Conservation (phyloP, 2,797 vertebrate species). For the Helarctos malayanus region DNA sequence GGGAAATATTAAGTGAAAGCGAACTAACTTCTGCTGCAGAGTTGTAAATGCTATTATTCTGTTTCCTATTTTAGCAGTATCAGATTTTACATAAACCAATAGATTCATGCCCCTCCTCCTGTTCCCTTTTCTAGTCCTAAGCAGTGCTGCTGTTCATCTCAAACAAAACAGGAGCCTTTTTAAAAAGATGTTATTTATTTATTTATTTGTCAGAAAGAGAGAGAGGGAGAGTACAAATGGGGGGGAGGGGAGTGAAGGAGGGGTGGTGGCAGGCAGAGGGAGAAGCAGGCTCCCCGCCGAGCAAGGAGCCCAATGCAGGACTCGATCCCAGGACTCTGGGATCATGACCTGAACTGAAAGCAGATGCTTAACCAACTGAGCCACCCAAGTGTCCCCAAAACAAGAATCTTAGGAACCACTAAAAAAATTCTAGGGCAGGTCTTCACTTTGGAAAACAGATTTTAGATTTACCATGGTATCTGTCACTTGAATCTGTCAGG, state of each 20-base stretch:
- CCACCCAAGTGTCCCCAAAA: neutral
- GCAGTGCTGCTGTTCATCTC: neutral
- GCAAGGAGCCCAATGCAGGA: too few species aligned
- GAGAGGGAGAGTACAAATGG: too few species aligned
- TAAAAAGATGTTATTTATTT: too few species aligned
- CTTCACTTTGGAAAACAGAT: conserved; percentile 52
- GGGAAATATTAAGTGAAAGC: neutral
- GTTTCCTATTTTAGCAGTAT: neutral
- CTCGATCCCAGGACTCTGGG: too few species aligned
- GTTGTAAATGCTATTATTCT: neutral
- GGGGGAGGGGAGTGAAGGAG: too few species aligned
- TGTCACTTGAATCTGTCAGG: neutral
- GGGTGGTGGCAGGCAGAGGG: neutral
- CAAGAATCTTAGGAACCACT: neutral
- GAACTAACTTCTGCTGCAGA: neutral
- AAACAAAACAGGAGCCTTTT: conserved; percentile 25
- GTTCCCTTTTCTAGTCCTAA: neutral
- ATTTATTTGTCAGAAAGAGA: neutral
- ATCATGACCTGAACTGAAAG: too few species aligned
- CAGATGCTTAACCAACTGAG: too few species aligned
- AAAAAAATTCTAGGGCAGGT: neutral
- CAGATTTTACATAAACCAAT: neutral
- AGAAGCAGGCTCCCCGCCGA: neutral
- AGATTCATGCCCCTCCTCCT: neutral
- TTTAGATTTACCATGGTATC: conserved; percentile 18